Conservation (phyloP, 1,140 invertebrate species). For the Globodera ellingtonae region DNA sequence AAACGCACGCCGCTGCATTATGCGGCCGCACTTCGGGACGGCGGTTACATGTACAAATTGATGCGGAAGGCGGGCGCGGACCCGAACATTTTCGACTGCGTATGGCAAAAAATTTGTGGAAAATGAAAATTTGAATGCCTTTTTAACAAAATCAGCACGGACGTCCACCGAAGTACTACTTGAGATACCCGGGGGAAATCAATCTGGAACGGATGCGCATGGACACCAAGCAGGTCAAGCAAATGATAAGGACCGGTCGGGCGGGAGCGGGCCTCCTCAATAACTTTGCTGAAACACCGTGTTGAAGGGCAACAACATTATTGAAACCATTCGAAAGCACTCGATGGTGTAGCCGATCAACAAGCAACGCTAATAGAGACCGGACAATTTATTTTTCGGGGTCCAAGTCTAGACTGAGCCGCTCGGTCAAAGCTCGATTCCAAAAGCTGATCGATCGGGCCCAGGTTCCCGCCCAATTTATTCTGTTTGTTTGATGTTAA, state of each 20-base stretch:
- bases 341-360: too few species aligned
- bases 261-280: too few species aligned
- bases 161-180: conserved; percentile 61
- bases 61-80: conserved; percentile 82
- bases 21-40: conserved; percentile 79
- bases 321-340: too few species aligned
- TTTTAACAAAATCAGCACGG: conserved; percentile 50
- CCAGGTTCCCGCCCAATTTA: too few species aligned
- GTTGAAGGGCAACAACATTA: too few species aligned
- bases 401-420: neutral
- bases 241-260: conserved; percentile 17
- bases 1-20: conserved; percentile 88
- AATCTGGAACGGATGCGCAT: conserved; percentile 59
- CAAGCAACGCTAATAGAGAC: too few species aligned
- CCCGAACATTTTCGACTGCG: conserved; percentile 79
- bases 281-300: too few species aligned
- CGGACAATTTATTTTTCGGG: conserved; percentile 8
- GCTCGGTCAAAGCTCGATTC: neutral
- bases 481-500: too few species aligned
- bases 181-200: conserved; percentile 64
- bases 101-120: conserved; percentile 68
- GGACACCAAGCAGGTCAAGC: conserved; percentile 61
- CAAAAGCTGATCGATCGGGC: too few species aligned
- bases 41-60: conserved; percentile 83
- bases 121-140: neutral